Conservation (phyloP, 2,113 vertebrate genomes). For the Leptodactylus fuscus region DNA sequence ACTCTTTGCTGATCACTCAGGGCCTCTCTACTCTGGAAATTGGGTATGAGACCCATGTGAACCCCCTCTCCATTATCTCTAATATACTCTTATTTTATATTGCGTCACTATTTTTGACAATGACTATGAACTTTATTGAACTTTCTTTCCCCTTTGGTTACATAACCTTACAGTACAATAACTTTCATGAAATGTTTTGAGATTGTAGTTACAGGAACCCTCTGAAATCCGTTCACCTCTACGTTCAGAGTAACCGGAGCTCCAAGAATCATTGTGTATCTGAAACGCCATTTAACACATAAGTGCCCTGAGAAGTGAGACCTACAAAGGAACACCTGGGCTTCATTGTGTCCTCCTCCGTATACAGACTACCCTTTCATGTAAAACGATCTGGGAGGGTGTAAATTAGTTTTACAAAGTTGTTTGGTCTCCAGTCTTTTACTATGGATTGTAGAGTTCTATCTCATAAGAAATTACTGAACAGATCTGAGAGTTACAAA, state of each 20-base stretch:
- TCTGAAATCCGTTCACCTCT: background rate
- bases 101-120: too few species aligned
- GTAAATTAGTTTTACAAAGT: background rate
- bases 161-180: background rate
- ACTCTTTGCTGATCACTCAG: too few species aligned
- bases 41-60: too few species aligned
- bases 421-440: background rate
- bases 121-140: background rate
- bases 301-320: background rate
- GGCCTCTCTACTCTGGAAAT: too few species aligned
- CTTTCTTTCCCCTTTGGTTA: background rate
- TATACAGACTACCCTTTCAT: background rate
- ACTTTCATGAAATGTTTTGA: background rate
- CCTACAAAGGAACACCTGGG: slow-evolving; percentile 3
- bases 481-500: background rate
- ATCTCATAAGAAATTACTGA: background rate
- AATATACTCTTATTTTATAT: too few species aligned
- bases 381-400: background rate
- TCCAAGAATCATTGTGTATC: background rate
- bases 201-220: background rate
- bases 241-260: background rate
- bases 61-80: too few species aligned
- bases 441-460: background rate
- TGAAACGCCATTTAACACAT: background rate
- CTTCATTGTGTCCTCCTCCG: background rate